Evolutionary conservation across 2,113 vertebrate species (phyloP).

Genomic region (Pao palembangensis): DNA sequence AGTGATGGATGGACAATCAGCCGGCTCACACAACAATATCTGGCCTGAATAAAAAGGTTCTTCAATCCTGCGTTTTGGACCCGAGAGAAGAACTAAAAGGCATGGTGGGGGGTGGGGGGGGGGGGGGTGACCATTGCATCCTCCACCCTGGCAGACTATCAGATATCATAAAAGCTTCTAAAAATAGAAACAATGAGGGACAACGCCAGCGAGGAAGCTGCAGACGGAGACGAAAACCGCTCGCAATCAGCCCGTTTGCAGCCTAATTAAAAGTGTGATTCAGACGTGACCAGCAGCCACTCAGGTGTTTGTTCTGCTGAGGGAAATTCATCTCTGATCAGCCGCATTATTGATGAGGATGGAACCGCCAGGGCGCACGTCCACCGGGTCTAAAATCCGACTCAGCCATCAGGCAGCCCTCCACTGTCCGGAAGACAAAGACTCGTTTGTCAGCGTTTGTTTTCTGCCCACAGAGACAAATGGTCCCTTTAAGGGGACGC

Average conservation of each 20-base stretch:
- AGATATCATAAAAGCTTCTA: constrained; percentile 24
- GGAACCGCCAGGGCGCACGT: too few species aligned
- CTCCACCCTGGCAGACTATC: constrained; percentile 16
- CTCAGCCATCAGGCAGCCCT: too few species aligned
- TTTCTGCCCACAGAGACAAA: constrained; percentile 4
- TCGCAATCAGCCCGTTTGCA: too few species aligned
- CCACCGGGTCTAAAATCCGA: too few species aligned
- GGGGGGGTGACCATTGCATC: background rate
- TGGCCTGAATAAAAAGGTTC: constrained; percentile 21
- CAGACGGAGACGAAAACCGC: background rate
- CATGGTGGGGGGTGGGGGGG: background rate
- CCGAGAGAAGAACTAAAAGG: constrained; percentile 28
- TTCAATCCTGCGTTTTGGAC: too few species aligned
- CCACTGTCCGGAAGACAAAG: background rate
- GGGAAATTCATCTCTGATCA: too few species aligned
- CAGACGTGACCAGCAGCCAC: background rate
- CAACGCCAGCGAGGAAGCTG: constrained; percentile 14
- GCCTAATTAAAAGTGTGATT: background rate
- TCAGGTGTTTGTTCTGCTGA: too few species aligned
- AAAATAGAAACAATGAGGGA: constrained; percentile 45
- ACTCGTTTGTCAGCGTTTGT: constrained; percentile 1
- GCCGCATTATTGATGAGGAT: too few species aligned
- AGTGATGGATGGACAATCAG: constrained; percentile 34
- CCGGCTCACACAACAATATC: constrained; percentile 35
- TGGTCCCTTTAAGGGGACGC: constrained; percentile 18